Percentiles rank a stretch among this genome's conserved stretches.
Evolutionary conservation across 2,888 invertebrate species (phyloP).

Genomic region (Koerneria pararmatus): DNA sequence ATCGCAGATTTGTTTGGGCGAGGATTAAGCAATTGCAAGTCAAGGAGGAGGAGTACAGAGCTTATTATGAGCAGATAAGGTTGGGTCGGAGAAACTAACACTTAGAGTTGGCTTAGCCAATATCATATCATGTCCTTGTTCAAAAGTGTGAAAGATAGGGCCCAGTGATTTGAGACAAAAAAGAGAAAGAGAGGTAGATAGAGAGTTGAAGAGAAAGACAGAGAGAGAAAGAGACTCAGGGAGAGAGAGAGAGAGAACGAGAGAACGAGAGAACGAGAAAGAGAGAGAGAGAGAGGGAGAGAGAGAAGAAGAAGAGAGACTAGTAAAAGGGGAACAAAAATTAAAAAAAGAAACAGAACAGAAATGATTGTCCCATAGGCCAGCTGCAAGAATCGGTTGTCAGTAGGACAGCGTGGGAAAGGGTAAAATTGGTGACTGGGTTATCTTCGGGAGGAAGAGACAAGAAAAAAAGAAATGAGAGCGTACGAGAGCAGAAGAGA

Average conservation of each 20-base stretch:
- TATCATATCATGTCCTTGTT: too few relatives aligned
- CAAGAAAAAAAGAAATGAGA: neutral
- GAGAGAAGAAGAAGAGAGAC: neutral
- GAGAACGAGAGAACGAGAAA: neutral
- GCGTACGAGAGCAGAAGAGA: too few relatives aligned
- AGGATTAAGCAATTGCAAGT: too few relatives aligned
- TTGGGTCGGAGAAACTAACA: too few relatives aligned
- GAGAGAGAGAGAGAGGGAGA: neutral
- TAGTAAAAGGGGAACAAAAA: neutral
- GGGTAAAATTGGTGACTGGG: too few relatives aligned
- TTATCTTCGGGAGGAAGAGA: neutral
- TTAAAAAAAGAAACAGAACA: neutral
- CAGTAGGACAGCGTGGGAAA: conserved; percentile 1
- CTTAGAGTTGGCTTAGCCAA: too few relatives aligned
- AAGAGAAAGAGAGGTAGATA: neutral
- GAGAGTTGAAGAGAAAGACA: neutral
- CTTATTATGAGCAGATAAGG: too few relatives aligned
- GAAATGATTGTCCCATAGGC: neutral
- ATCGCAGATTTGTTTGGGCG: too few relatives aligned
- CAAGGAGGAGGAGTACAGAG: too few relatives aligned
- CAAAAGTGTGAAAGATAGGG: conserved; percentile 2
- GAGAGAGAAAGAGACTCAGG: neutral
- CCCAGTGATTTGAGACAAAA: neutral
- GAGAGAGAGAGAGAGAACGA: neutral
- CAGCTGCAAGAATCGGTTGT: neutral